Evolutionary conservation across 2,797 vertebrate species (phyloP).

Genomic region (Lates japonicus): DNA sequence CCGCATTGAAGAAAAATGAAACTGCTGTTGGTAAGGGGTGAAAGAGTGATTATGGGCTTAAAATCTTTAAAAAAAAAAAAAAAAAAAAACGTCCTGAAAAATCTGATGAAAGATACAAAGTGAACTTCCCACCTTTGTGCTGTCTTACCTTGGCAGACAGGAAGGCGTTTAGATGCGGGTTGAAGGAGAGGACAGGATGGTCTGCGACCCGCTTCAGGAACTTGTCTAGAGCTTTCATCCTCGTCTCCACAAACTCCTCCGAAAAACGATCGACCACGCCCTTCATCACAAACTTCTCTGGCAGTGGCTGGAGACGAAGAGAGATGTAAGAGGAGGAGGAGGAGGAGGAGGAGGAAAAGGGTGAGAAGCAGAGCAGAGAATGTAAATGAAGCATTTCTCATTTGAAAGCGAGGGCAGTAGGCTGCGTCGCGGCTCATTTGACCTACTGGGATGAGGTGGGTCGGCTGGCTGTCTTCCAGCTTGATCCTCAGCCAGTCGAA

Average conservation of each 20-base stretch:
- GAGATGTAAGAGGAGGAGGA: not conserved
- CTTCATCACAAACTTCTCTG: slow-evolving; percentile 98
- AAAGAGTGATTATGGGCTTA: not conserved
- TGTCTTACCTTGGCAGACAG: slow-evolving; percentile 89
- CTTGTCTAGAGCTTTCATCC: slow-evolving; percentile 95
- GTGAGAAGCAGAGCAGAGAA: not conserved
- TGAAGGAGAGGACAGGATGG: slow-evolving; percentile 98
- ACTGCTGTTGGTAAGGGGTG: not conserved
- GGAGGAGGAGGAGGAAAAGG: not conserved
- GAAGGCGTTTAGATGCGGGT: slow-evolving; percentile 95
- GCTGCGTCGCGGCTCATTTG: not conserved
- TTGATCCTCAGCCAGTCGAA: slow-evolving; percentile 97
- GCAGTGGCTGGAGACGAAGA: slow-evolving; percentile 88
- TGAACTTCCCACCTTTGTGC: not conserved
- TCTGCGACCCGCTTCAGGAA: slow-evolving; percentile 97
- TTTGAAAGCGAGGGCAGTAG: not conserved
- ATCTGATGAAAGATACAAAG: not conserved
- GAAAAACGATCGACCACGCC: slow-evolving; percentile 98
- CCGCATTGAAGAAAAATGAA: not conserved
- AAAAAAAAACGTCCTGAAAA: not conserved
- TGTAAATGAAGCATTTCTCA: not conserved
- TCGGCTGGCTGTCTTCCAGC: slow-evolving; percentile 97
- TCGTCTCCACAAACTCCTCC: slow-evolving; percentile 97
- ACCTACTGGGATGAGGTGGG: slow-evolving; percentile 98
- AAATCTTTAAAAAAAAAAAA: not conserved